Evolutionary conservation across 2,888 invertebrate genomes (phyloP).

Genomic region (Cheilosia variabilis): DNA sequence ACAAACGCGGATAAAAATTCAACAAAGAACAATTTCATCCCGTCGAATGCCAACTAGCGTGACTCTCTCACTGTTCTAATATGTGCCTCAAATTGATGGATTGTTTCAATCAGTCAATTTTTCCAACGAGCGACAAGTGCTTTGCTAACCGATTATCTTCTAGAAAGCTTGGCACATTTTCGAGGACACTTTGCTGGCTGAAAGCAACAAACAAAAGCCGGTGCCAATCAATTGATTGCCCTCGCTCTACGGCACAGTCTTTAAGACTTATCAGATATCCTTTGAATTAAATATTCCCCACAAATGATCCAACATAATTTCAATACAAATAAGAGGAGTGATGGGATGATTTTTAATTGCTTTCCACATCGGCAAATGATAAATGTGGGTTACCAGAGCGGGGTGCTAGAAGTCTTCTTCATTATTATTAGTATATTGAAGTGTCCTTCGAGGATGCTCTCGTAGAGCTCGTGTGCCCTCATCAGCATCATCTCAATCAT

Average conservation of each 20-base stretch:
- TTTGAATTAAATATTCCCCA: constrained; percentile 17
- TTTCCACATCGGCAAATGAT: constrained; percentile 35
- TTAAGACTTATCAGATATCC: constrained; percentile 25
- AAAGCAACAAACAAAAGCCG: background rate
- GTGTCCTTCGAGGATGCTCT: constrained; percentile 49
- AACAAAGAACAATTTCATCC: too few relatives aligned
- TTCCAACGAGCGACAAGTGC: too few relatives aligned
- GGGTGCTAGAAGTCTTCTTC: constrained; percentile 23
- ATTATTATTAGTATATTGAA: constrained; percentile 66
- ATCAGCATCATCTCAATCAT: constrained; percentile 35
- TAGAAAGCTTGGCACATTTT: background rate
- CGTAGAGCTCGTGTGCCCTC: constrained; percentile 36
- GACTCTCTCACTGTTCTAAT: too few relatives aligned
- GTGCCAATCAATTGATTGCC: constrained; percentile 18
- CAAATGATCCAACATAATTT: constrained; percentile 48
- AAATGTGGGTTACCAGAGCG: background rate
- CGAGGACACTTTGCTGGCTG: background rate
- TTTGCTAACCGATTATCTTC: constrained; percentile 19
- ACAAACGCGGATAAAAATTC: too few relatives aligned
- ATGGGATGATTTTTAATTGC: constrained; percentile 67
- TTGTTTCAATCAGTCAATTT: too few relatives aligned
- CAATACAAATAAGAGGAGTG: constrained; percentile 45
- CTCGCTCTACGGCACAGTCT: background rate
- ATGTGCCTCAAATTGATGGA: too few relatives aligned
- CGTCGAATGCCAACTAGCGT: too few relatives aligned